phyloP scores from a whole-genome alignment of 30 jellyfish, hydroid and myxozoan species.

The Rhopilema esculentum region DNA sequence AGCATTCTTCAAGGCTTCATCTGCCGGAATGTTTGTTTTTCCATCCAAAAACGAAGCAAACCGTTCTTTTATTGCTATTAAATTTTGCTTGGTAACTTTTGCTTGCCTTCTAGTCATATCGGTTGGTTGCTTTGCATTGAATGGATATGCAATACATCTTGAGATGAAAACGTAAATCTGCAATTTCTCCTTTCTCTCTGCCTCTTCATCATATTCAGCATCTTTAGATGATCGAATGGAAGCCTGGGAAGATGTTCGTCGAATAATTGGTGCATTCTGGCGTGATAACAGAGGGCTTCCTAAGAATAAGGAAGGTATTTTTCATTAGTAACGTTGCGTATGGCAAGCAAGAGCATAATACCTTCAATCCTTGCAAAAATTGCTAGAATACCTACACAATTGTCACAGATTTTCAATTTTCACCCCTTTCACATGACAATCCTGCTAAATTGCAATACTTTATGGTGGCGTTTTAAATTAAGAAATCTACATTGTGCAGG shows the following conservation, averaged over 20 bases:
- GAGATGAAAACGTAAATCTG: constrained; percentile 91
- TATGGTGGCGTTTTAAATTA: too few relatives aligned
- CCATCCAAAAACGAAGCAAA: constrained; percentile 90
- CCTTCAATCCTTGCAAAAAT: neutral
- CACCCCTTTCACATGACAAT: too few relatives aligned
- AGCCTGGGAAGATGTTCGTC: constrained; percentile 58
- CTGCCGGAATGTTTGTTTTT: constrained; percentile 90
- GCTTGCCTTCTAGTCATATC: constrained; percentile 93
- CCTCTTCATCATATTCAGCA: constrained; percentile 80
- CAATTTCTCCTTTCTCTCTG: constrained; percentile 82
- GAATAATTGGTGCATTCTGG: constrained; percentile 2
- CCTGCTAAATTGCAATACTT: too few relatives aligned
- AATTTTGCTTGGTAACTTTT: constrained; percentile 89
- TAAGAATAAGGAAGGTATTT: neutral
- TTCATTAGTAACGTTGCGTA: neutral
- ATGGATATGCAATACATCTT: constrained; percentile 96
- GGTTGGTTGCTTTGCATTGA: constrained; percentile 96
- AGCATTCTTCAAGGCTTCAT: constrained; percentile 92
- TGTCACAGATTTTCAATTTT: too few relatives aligned
- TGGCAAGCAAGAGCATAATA: neutral
- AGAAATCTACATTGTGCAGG: too few relatives aligned
- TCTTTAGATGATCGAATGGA: constrained; percentile 47
- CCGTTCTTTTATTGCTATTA: constrained; percentile 90
- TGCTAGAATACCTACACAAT: too few relatives aligned
- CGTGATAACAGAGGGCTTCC: constrained; percentile 60